Percentiles rank a stretch among this genome's conserved stretches.
Evolutionary conservation across 2,113 vertebrate species (phyloP).

Genomic region (Athene noctua): DNA sequence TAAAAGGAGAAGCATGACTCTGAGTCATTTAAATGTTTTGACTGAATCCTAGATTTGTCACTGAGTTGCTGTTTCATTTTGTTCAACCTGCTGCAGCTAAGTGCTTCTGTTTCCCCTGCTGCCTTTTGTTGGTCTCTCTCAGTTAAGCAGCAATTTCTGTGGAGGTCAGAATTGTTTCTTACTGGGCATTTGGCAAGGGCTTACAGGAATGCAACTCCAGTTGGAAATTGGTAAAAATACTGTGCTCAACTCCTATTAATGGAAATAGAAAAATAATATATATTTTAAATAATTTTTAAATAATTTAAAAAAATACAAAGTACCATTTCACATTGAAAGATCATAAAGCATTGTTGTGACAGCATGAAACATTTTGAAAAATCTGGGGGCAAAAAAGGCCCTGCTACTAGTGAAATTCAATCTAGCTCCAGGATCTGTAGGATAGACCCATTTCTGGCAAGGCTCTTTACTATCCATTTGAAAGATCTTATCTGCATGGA

Average conservation of each 20-base stretch:
- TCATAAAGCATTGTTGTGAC: neutral
- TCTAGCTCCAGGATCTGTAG: neutral
- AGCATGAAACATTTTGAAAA: neutral
- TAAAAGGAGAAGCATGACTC: neutral
- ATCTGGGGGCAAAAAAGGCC: neutral
- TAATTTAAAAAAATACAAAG: neutral
- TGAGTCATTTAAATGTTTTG: conserved; percentile 27
- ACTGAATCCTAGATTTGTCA: neutral
- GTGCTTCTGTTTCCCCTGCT: neutral
- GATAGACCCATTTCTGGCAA: neutral
- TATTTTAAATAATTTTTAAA: neutral
- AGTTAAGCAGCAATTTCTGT: neutral
- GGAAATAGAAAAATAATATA: neutral
- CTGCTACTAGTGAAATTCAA: neutral
- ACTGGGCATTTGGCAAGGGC: neutral
- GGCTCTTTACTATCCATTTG: neutral
- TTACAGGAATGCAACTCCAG: neutral
- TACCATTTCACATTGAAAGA: neutral
- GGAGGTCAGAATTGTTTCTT: neutral
- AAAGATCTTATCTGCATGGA: neutral
- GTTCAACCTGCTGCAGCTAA: neutral
- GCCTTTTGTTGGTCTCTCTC: neutral
- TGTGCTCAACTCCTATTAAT: neutral
- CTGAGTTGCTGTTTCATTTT: neutral
- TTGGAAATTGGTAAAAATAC: neutral